These are phyloP conservation scores for Origma solitaria DNA, from an alignment of 2,113 vertebrate species.

Conservation along the genomic window DNA sequence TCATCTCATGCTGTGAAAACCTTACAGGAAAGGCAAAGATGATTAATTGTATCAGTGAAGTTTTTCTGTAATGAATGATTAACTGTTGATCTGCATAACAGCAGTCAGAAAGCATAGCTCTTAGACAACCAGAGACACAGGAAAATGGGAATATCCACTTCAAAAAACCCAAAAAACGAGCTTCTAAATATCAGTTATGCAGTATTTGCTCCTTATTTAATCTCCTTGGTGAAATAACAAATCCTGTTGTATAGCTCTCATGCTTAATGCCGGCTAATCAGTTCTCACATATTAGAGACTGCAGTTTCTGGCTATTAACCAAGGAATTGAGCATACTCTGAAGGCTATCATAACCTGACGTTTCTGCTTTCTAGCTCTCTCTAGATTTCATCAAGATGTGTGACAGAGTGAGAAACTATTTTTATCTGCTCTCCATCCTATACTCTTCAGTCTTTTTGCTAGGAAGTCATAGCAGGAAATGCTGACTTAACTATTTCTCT, in stretches of 20 bases:
- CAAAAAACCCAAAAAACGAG: neutral
- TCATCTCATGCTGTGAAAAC: neutral
- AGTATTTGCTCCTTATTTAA: neutral
- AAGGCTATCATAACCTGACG: neutral
- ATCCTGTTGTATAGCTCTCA: neutral
- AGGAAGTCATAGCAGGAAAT: neutral
- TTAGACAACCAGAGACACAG: neutral
- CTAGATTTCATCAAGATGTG: neutral
- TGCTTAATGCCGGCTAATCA: neutral
- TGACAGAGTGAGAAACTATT: fast-evolving
- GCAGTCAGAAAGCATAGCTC: fast-evolving
- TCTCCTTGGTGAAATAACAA: neutral
- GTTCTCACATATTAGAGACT: neutral
- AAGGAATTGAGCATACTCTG: neutral
- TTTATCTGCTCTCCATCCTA: neutral
- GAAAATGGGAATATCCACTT: neutral
- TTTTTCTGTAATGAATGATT: neutral
- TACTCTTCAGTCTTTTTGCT: neutral
- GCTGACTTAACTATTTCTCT: neutral
- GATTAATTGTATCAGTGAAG: neutral
- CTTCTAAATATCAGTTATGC: neutral
- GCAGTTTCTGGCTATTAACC: neutral
- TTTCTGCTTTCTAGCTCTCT: neutral
- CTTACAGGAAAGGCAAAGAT: neutral
- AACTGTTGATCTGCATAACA: neutral